These are phyloP conservation scores for Puntigrus tetrazona DNA, from an alignment of 2,113 vertebrate species.

Conservation along the genomic window DNA sequence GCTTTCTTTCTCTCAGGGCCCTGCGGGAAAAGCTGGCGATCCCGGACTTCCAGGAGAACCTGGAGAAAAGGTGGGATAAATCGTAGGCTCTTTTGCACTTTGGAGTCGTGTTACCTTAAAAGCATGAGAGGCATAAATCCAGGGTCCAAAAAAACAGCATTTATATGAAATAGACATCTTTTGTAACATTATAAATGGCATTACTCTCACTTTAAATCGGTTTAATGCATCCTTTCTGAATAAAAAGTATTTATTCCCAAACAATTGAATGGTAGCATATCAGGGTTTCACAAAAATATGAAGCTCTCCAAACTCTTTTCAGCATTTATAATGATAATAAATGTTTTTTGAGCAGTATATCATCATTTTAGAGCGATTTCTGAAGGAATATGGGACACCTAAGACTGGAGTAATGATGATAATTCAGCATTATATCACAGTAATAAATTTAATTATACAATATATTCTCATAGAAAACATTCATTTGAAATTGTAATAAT, in stretches of 20 bases:
- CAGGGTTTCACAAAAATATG: neutral
- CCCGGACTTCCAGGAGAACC: constrained; percentile 86
- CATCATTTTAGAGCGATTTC: neutral
- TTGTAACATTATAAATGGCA: neutral
- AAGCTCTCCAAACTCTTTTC: neutral
- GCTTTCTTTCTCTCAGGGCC: constrained; percentile 77
- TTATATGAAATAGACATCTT: neutral
- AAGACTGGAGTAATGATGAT: too few relatives aligned
- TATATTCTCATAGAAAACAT: neutral
- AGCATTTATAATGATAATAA: neutral
- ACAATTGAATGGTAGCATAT: neutral
- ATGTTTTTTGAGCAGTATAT: neutral
- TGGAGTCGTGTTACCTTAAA: neutral
- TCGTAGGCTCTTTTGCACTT: neutral
- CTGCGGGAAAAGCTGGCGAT: constrained; percentile 80
- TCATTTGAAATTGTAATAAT: neutral
- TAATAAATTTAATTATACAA: neutral
- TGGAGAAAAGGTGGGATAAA: constrained; percentile 83
- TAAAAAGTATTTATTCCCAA: neutral
- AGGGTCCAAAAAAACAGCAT: neutral
- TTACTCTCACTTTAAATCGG: neutral
- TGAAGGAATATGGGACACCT: neutral
- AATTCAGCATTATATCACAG: neutral
- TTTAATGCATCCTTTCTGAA: neutral
- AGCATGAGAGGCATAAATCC: neutral